phyloP scores from a whole-genome alignment of 2,797 vertebrate species.

The Austrolebias charrua region DNA sequence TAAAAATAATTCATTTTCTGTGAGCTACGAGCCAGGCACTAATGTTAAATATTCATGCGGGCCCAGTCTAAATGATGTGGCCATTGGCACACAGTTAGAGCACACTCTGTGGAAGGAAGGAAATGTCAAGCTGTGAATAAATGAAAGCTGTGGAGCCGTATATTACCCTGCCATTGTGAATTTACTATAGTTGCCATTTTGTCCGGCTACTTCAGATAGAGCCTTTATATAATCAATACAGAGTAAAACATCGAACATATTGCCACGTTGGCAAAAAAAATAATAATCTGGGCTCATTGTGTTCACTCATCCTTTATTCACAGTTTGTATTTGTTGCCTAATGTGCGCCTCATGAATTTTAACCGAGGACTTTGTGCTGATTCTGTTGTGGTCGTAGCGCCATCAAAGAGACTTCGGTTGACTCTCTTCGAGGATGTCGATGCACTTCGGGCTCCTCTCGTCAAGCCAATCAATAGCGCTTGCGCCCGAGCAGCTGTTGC shows the following conservation, averaged over 20 bases:
- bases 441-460: constrained; percentile 40
- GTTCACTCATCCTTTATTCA: constrained; percentile 60
- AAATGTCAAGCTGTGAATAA: constrained; percentile 81
- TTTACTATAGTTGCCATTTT: constrained; percentile 77
- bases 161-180: constrained; percentile 76
- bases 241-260: constrained; percentile 63
- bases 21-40: constrained; percentile 69
- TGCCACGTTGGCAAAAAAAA: constrained; percentile 55
- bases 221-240: constrained; percentile 74
- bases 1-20: constrained; percentile 80
- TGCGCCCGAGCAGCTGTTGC: constrained; percentile 62
- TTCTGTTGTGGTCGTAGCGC: constrained; percentile 29
- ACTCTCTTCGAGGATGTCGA: constrained; percentile 52
- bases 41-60: constrained; percentile 82
- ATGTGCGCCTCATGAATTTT: constrained; percentile 59
- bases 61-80: constrained; percentile 78
- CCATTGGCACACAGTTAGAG: constrained; percentile 78
- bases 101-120: constrained; percentile 71
- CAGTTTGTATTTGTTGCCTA: constrained; percentile 54
- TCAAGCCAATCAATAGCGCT: constrained; percentile 61
- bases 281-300: constrained; percentile 23
- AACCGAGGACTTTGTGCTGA: constrained; percentile 35
- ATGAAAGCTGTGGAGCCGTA: constrained; percentile 75
- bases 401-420: constrained; percentile 40
- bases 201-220: constrained; percentile 70